phyloP scores from a whole-genome alignment of 2,113 vertebrate species.

The Pachyramphus minor region DNA sequence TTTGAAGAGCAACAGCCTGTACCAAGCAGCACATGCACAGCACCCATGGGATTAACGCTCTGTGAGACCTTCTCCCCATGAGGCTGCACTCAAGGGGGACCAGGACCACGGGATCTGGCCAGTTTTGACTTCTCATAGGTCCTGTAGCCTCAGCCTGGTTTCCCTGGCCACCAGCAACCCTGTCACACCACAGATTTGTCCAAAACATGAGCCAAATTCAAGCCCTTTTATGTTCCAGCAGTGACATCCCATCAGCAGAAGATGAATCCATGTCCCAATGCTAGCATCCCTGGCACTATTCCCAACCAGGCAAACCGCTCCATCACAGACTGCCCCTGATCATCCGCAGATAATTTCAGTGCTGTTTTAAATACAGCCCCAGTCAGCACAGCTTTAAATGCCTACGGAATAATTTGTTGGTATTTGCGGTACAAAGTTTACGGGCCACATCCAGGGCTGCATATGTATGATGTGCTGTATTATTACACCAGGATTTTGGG shows the following conservation, averaged over 20 bases:
- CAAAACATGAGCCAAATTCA: neutral
- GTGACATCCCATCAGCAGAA: neutral
- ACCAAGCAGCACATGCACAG: accelerated
- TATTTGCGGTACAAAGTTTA: neutral
- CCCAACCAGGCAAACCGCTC: neutral
- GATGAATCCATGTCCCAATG: neutral
- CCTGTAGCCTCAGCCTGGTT: neutral
- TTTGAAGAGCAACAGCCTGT: neutral
- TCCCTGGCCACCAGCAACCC: neutral
- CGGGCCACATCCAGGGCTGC: neutral
- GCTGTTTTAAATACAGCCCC: neutral
- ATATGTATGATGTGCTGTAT: neutral
- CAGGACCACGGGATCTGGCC: neutral
- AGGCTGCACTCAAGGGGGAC: neutral
- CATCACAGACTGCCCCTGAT: neutral
- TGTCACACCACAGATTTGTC: neutral
- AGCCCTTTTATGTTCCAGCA: neutral
- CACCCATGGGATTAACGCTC: neutral
- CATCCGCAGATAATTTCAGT: accelerated
- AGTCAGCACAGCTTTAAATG: neutral
- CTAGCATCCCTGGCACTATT: neutral
- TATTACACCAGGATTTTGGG: neutral
- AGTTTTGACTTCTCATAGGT: neutral
- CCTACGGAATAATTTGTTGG: neutral
- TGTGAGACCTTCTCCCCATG: accelerated